Evolutionary conservation across 2,113 vertebrate genomes (phyloP).

Genomic region (Falco punctatus): DNA sequence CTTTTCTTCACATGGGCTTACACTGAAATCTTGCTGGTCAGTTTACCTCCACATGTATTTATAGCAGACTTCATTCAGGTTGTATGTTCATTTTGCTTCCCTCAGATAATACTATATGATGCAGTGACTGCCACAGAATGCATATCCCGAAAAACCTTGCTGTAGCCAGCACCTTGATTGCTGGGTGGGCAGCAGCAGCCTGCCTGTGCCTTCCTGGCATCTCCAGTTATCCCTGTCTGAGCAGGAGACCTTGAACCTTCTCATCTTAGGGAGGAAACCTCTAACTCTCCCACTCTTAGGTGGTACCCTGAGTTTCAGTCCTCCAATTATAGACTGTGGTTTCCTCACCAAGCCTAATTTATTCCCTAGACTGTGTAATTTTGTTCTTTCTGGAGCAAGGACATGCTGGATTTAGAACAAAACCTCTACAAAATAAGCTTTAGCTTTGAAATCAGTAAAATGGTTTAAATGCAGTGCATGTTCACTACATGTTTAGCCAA

Average conservation of each 20-base stretch:
- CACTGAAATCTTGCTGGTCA: neutral
- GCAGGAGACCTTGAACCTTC: neutral
- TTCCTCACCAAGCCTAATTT: slow-evolving; percentile 19
- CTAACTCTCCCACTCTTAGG: neutral
- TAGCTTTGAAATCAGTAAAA: neutral
- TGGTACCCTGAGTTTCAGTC: neutral
- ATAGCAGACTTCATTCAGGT: neutral
- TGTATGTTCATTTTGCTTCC: neutral
- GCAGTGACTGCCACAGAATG: neutral
- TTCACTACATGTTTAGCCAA: neutral
- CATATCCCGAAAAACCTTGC: neutral
- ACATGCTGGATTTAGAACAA: neutral
- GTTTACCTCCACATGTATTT: neutral
- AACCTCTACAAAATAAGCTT: neutral
- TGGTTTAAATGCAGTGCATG: neutral
- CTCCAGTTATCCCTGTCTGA: neutral
- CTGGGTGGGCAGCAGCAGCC: neutral
- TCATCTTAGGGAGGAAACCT: neutral
- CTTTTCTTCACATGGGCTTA: neutral
- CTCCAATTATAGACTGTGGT: neutral
- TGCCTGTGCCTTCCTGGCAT: neutral
- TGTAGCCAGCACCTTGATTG: neutral
- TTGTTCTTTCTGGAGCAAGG: slow-evolving; percentile 8
- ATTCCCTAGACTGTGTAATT: slow-evolving; percentile 21
- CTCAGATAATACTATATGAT: neutral